Evolutionary conservation across 30 jellyfish, hydroid and myxozoan genomes (phyloP), one percentile per base, ranked within the genome.

Genomic region (Mastigias papua): DNA sequence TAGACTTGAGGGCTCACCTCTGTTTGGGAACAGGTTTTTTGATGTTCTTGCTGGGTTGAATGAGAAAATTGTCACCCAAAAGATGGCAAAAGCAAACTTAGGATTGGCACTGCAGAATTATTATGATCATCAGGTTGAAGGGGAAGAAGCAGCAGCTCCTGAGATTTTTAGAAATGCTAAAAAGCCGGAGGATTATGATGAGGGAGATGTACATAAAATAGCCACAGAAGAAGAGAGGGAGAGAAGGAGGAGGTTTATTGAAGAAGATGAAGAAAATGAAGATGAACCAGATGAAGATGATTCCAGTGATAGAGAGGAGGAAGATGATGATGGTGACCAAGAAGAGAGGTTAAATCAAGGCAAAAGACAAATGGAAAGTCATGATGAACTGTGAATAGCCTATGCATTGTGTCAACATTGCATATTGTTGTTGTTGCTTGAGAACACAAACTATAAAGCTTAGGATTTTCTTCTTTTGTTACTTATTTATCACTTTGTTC

Each of bases 141-240:
- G 86, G 17, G 90, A 69, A 34, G 96, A 70, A 50, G 96, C 90
- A 20, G 86, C 86, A 61, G 46, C 90, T 25, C 96, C 90, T 19
- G 90, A 87, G n/a, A 22, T 63, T 16, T 75, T 32, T 76, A 66
- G 60, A 34, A 64, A 66, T 30, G 81, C 80, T 22, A 73, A 75
- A 42, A 63, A 57, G 31, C 90, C 90, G 0, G 80, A 78, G 16
- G 83, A 63, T 30, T 51, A 87, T 33, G 96, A 76, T 87, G 86
- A 67, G 11, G 90, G 87, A 60, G 96, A 87, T 73, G 90, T 75
- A 20, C 86, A 77, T 48, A 69, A 27, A 17, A 62, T 69, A 35
- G 68, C 70, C 34, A 34, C 58, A 37, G 65, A 65, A 65, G 86
- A 69, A 2, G 50, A 25, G 31, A 74, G 69, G 3, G 90, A 77